Evolutionary conservation across 2,113 vertebrate genomes (phyloP).

Genomic region (Tamias sibiricus): DNA sequence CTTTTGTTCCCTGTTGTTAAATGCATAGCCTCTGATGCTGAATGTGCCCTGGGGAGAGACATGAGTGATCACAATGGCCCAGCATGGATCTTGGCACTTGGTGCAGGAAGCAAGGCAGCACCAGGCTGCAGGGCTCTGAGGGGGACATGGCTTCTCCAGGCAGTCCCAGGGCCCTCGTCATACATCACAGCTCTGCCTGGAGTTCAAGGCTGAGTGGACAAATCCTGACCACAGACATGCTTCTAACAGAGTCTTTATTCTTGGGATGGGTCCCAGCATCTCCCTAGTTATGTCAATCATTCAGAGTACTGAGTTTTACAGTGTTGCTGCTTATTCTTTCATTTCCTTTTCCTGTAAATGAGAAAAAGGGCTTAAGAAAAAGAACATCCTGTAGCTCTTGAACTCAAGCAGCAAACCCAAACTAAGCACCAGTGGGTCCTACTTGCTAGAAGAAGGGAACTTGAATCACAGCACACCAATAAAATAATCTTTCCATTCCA

Average conservation of each 20-base stretch:
- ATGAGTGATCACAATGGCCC: not conserved
- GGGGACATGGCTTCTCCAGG: too few relatives aligned
- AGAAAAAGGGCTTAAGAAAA: not conserved
- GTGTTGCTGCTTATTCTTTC: not conserved
- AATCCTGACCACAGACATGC: not conserved
- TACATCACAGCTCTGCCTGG: not conserved
- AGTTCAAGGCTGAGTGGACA: not conserved
- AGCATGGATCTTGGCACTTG: not conserved
- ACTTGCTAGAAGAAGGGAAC: not conserved
- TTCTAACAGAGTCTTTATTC: not conserved
- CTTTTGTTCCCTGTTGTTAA: slow-evolving; percentile 6
- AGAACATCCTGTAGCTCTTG: not conserved
- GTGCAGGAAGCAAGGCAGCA: not conserved
- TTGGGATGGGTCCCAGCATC: not conserved
- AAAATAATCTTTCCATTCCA: not conserved
- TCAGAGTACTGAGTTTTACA: not conserved
- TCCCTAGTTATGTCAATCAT: not conserved
- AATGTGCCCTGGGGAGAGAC: not conserved
- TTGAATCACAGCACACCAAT: not conserved
- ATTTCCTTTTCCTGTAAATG: not conserved
- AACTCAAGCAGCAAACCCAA: not conserved
- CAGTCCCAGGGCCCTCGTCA: not conserved
- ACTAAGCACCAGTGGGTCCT: too few relatives aligned
- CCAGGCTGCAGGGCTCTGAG: not conserved
- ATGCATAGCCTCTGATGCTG: not conserved